phyloP scores from a whole-genome alignment of 2,888 invertebrate species.

The Eupeodes latifasciatus region DNA sequence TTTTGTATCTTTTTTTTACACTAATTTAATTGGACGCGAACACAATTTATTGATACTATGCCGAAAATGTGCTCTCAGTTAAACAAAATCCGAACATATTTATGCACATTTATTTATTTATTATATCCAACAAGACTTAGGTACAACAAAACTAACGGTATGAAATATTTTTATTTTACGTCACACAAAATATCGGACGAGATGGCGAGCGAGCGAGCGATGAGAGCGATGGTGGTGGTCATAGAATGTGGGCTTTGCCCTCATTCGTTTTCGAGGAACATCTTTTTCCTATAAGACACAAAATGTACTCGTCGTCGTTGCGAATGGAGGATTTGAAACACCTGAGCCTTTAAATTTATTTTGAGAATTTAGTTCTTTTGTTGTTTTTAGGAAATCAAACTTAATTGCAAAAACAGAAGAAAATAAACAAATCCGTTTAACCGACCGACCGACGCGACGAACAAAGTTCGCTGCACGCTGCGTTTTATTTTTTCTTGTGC shows the following conservation, averaged over 20 bases:
- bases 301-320: neutral
- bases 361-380: slow-evolving; percentile 13
- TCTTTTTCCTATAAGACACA: slow-evolving; percentile 13
- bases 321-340: slow-evolving; percentile 51
- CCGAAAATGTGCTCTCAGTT: slow-evolving; percentile 44
- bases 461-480: slow-evolving; percentile 59
- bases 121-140: neutral
- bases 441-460: neutral
- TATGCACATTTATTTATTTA: slow-evolving; percentile 10
- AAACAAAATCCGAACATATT: neutral
- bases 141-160: slow-evolving; percentile 1
- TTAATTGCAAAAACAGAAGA: slow-evolving; percentile 31
- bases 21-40: slow-evolving; percentile 60
- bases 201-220: neutral
- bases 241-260: slow-evolving; percentile 66
- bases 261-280: slow-evolving; percentile 48
- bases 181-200: slow-evolving; percentile 52
- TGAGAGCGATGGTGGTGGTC: slow-evolving; percentile 20
- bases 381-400: slow-evolving; percentile 31
- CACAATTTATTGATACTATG: slow-evolving; percentile 71
- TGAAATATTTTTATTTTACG: slow-evolving; percentile 57
- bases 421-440: slow-evolving; percentile 43
- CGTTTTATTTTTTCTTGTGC: slow-evolving; percentile 33
- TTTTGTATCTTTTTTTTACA: slow-evolving; percentile 50
- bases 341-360: slow-evolving; percentile 57